Evolutionary conservation across 2,113 vertebrate genomes (phyloP).

Genomic region (Daphoenositta chrysoptera): DNA sequence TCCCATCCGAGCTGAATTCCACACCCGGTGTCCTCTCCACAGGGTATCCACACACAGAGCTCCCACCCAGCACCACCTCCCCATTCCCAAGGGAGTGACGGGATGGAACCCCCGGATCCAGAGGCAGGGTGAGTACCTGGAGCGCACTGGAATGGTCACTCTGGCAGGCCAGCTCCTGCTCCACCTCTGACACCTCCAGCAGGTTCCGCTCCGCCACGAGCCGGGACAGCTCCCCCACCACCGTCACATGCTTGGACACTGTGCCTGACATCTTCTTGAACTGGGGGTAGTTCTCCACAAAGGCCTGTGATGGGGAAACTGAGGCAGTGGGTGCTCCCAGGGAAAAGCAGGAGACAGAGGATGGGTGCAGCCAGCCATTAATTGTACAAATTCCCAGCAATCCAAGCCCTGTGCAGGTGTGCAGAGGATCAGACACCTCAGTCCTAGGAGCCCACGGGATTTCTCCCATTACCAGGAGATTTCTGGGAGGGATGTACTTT

Average conservation of each 20-base stretch:
- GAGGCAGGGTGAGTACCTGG: conserved; percentile 75
- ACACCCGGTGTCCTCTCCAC: neutral
- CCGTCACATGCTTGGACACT: conserved; percentile 94
- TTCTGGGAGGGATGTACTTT: neutral
- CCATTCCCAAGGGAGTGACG: neutral
- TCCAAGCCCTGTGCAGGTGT: neutral
- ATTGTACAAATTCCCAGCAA: neutral
- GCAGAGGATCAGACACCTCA: neutral
- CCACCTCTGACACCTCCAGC: conserved; percentile 92
- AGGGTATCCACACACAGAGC: neutral
- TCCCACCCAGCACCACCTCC: neutral
- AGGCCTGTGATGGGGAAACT: conserved; percentile 73
- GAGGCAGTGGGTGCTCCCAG: neutral
- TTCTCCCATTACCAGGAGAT: neutral
- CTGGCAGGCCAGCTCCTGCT: conserved; percentile 95
- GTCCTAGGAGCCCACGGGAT: neutral
- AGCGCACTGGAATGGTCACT: conserved; percentile 91
- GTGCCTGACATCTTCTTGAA: conserved; percentile 99
- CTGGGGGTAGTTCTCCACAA: conserved; percentile 97
- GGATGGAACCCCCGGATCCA: neutral
- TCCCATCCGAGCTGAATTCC: neutral
- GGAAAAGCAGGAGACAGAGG: neutral
- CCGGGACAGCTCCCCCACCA: conserved; percentile 92
- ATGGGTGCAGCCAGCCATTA: neutral
- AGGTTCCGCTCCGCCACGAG: conserved; percentile 82